Evolutionary conservation across 2,113 vertebrate species (phyloP), one percentile per base, ranked within the genome.

Genomic region (Thermophis baileyi): DNA sequence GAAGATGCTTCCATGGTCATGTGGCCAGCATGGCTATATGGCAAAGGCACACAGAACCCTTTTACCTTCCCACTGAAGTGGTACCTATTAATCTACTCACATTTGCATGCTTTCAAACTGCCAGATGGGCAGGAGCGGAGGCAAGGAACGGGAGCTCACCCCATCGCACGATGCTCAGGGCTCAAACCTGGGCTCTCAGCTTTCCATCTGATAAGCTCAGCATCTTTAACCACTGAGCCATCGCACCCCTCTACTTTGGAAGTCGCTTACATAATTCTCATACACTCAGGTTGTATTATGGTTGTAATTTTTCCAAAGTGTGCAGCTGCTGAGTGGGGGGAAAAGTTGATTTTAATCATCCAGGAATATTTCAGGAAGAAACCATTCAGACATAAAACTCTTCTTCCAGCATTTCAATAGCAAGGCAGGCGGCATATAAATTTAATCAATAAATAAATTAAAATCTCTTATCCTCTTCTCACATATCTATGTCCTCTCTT

Each of bases 131-230:
- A 30, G 57, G 27, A 63, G 57, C 27, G 30, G 57, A 11, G 27
- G 10, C 27, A 63, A 30, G 27, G 10, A 12, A 7, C 10, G 0
- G 27, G 3, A 63, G 10, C 10, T 63, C 27, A 63, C 27, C 3
- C 27, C 3, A 0, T 63, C 4, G 3, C 27, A 30, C 0, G 10
- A 25, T 3, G 3, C 9, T 11, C 27, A 3, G 57, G 57, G 3
- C 10, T 63, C 57, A 63, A 63, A 30, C 57, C 57, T 30, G 27
- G 57, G 57, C 57, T 63, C 3, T 63, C 57, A 30, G 27, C 57
- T 63, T 63, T 63, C 27, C 57, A 30, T 3, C 9, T 12, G 3
- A 63, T 3, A 27, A 30, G 27, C 1, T 63, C 10, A 3, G 27
- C 27, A 4, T 63, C 57, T 63, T 63, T 63, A 63, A 63, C 57